A percentile compares a stretch with the other conserved stretches of the same genome.
Evolutionary conservation across 2,888 invertebrate genomes (phyloP).

Genomic region (Blera fallax): DNA sequence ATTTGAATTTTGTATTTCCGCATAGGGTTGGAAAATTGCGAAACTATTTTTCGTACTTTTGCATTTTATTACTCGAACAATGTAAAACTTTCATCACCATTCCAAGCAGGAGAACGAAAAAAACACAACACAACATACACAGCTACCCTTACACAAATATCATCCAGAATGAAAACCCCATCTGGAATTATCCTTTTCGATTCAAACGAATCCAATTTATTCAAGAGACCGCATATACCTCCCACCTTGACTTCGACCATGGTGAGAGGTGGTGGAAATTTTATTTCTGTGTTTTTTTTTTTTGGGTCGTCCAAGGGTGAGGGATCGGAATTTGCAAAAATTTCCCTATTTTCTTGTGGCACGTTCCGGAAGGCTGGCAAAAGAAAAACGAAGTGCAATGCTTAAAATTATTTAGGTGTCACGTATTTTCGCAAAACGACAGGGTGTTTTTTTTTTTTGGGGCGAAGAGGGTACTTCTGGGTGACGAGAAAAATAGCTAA

Average conservation of each 20-base stretch:
- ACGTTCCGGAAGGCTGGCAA: constrained; percentile 68
- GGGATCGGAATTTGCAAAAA: constrained; percentile 60
- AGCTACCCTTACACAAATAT: constrained; percentile 14
- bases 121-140: neutral
- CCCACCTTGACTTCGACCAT: constrained; percentile 23
- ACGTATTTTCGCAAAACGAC: constrained; percentile 53
- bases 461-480: neutral
- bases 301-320: neutral
- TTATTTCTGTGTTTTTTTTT: constrained; percentile 22
- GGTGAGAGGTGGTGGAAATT: constrained; percentile 4
- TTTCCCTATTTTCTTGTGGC: constrained; percentile 69
- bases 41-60: constrained; percentile 66
- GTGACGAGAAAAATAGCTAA: constrained; percentile 58
- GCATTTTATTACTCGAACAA: constrained; percentile 66
- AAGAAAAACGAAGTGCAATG: constrained; percentile 63
- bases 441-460: neutral
- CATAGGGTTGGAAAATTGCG: constrained; percentile 55
- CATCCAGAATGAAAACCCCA: constrained; percentile 49
- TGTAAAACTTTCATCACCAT: constrained; percentile 70
- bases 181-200: constrained; percentile 71
- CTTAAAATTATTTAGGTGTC: constrained; percentile 72
- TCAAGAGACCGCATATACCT: constrained; percentile 59
- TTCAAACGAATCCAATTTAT: constrained; percentile 73
- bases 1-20: constrained; percentile 55
- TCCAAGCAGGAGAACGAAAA: constrained; percentile 5